Conservation (phyloP, 2,888 invertebrate species). For the Aporophyla lueneburgensis region DNA sequence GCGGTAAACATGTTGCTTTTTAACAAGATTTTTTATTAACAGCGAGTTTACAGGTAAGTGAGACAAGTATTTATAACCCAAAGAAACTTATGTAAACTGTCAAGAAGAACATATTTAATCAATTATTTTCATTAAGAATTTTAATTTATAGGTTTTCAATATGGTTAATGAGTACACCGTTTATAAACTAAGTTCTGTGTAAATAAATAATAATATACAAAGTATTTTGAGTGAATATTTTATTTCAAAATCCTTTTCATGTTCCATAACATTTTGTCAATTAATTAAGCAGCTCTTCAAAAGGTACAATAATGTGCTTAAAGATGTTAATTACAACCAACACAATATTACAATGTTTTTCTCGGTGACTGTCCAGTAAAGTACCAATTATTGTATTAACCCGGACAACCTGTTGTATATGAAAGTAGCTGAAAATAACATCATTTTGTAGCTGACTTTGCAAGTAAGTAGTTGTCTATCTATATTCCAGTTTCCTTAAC, state of each 20-base stretch:
- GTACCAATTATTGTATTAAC: not conserved
- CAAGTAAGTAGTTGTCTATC: not conserved
- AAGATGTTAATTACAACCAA: not conserved
- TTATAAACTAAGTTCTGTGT: not conserved
- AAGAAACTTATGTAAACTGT: not conserved
- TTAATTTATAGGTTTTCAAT: too few species aligned
- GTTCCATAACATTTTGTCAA: not conserved
- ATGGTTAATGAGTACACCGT: rapidly evolving
- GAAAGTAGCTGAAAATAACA: not conserved
- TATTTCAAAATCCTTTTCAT: not conserved
- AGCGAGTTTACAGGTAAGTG: conserved; percentile 3
- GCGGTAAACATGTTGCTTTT: too few species aligned
- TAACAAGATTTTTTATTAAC: not conserved
- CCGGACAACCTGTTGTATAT: not conserved
- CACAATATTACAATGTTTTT: not conserved
- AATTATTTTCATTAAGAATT: not conserved
- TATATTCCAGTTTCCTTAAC: too few species aligned
- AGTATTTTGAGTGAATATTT: not conserved
- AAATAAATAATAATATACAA: not conserved
- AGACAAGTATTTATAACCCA: not conserved
- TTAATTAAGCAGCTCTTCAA: not conserved
- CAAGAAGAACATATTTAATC: not conserved
- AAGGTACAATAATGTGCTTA: not conserved
- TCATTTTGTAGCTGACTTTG: not conserved
- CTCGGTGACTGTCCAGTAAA: not conserved